Percentiles rank a stretch among this genome's conserved stretches.
Evolutionary conservation across 64 coral and sea anemone genomes (phyloP).

Genomic region (Pocillopora verrucosa): DNA sequence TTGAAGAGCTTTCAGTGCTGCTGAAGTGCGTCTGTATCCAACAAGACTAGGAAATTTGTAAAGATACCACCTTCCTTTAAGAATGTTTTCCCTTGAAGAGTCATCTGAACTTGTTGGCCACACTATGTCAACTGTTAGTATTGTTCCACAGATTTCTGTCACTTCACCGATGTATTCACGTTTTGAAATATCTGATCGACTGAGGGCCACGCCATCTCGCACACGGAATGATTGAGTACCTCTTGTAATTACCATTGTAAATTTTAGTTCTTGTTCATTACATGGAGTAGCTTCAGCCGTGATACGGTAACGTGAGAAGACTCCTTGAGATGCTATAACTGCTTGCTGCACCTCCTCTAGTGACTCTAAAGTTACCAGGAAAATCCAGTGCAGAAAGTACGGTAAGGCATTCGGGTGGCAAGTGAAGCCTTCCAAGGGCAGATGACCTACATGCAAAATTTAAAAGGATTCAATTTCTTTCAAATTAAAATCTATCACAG

Average conservation of each 20-base stretch:
- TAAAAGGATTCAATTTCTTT: neutral
- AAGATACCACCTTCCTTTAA: slow-evolving; percentile 11
- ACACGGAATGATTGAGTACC: neutral
- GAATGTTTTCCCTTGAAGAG: slow-evolving; percentile 15
- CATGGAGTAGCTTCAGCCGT: slow-evolving; percentile 38
- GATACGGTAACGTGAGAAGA: neutral
- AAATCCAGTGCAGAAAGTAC: slow-evolving; percentile 77
- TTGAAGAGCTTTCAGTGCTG: neutral
- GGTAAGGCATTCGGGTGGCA: slow-evolving; percentile 41
- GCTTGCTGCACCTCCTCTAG: slow-evolving; percentile 64
- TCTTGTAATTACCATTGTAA: slow-evolving; percentile 4
- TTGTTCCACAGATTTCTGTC: slow-evolving; percentile 15
- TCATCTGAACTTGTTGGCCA: slow-evolving; percentile 19
- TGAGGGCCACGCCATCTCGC: neutral
- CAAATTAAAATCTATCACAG: no score
- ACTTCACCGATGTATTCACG: slow-evolving; percentile 26
- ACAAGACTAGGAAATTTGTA: slow-evolving; percentile 38
- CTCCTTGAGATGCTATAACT: slow-evolving; percentile 23
- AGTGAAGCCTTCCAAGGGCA: slow-evolving; percentile 44
- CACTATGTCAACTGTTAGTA: neutral
- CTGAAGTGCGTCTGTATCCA: slow-evolving; percentile 12
- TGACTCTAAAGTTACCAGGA: slow-evolving; percentile 47
- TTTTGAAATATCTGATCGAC: neutral
- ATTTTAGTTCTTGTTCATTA: slow-evolving; percentile 16
- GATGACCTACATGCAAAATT: slow-evolving; percentile 5